A percentile compares a stretch with the other conserved stretches of the same genome.
Evolutionary conservation across 1,140 invertebrate genomes (phyloP).

Genomic region (Diorhabda elongata): DNA sequence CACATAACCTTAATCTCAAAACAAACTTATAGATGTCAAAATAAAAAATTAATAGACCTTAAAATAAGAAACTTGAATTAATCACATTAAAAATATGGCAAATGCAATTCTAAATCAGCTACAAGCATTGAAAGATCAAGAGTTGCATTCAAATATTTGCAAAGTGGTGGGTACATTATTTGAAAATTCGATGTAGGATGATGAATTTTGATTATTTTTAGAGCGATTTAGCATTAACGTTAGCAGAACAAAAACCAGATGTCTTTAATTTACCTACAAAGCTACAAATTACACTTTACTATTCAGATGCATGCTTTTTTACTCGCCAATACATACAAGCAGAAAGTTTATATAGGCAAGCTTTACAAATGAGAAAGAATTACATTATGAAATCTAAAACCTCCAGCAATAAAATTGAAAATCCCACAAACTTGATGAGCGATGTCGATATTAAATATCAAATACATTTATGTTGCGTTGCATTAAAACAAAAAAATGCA

Average conservation of each 20-base stretch:
- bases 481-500: conserved; percentile 59
- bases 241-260: conserved; percentile 62
- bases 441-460: conserved; percentile 75
- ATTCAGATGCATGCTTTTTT: conserved; percentile 65
- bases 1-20: background rate
- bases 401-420: conserved; percentile 34
- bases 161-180: conserved; percentile 49
- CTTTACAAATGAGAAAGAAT: conserved; percentile 65
- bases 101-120: conserved; percentile 51
- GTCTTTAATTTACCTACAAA: conserved; percentile 54
- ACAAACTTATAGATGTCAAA: background rate
- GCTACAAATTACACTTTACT: conserved; percentile 63
- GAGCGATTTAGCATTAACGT: conserved; percentile 61
- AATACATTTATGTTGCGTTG: conserved; percentile 65
- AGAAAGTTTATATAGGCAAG: conserved; percentile 64
- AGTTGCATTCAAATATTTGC: conserved; percentile 56
- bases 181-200: background rate
- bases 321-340: conserved; percentile 62
- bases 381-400: conserved; percentile 58
- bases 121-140: conserved; percentile 55
- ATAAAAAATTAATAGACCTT: background rate
- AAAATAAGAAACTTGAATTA: background rate
- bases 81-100: conserved; percentile 2
- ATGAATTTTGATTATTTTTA: conserved; percentile 45
- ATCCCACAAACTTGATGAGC: conserved; percentile 48